These are phyloP conservation scores for Peromyscus leucopus DNA, from an alignment of 2,113 vertebrate genomes.

Conservation along the genomic window DNA sequence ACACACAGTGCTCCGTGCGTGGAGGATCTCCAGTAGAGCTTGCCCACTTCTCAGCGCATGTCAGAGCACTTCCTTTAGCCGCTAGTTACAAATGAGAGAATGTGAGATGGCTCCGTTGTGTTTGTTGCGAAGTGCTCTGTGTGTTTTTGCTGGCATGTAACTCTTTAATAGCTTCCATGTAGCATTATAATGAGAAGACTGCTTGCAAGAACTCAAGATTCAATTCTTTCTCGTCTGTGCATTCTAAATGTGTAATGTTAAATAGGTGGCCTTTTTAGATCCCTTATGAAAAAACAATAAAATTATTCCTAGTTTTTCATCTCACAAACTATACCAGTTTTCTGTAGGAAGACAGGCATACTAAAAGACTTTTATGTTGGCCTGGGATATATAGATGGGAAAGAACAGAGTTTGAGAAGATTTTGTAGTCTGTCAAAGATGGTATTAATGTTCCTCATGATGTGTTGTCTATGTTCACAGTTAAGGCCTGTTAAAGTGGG, in stretches of 20 bases:
- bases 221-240: not conserved
- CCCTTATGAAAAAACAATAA: not conserved
- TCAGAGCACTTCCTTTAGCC: conserved; percentile 17
- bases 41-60: not conserved
- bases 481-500: not conserved
- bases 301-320: conserved; percentile 35
- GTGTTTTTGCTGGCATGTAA: not conserved
- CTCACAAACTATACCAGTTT: not conserved
- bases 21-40: not conserved
- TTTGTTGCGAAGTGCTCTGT: not conserved
- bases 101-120: not conserved
- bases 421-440: not conserved
- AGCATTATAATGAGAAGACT: not conserved
- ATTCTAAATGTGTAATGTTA: conserved; percentile 18
- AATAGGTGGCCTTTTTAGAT: not conserved
- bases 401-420: not conserved
- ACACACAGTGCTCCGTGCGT: not conserved
- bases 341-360: not conserved
- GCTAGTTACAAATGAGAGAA: not conserved
- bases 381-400: not conserved
- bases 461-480: not conserved
- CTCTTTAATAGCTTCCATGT: not conserved
- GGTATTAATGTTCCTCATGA: not conserved
- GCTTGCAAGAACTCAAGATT: conserved; percentile 17
- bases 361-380: not conserved